Conservation (phyloP, 2,797 vertebrate species). For the Takifugu ocellatus region DNA sequence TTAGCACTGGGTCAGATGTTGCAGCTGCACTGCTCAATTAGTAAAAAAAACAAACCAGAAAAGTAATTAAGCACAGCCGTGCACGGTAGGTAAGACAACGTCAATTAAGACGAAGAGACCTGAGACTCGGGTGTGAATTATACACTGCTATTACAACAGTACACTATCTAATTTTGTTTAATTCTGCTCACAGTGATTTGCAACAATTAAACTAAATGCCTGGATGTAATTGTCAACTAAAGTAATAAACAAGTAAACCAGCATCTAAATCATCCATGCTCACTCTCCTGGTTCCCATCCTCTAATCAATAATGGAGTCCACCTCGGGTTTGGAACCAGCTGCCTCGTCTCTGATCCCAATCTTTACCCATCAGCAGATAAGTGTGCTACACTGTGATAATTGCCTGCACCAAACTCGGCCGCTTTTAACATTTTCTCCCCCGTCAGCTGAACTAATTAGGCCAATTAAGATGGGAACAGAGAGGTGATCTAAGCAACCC, state of each 20-base stretch:
- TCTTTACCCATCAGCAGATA: conserved; percentile 59
- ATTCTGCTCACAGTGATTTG: neutral
- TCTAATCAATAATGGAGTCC: conserved; percentile 59
- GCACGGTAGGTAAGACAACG: too few relatives aligned
- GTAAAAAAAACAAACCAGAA: neutral
- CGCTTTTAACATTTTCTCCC: conserved; percentile 28
- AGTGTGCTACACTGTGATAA: conserved; percentile 50
- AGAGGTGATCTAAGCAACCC: conserved; percentile 37
- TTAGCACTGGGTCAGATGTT: neutral
- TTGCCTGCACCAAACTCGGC: conserved; percentile 53
- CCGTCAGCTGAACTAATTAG: conserved; percentile 49
- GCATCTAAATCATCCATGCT: conserved; percentile 40
- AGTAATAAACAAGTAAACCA: conserved; percentile 15
- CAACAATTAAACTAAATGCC: conserved; percentile 1
- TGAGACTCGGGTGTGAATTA: too few relatives aligned
- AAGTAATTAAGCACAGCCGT: too few relatives aligned
- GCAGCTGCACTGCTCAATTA: neutral
- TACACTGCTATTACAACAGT: neutral
- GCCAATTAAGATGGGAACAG: conserved; percentile 56
- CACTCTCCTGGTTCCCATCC: conserved; percentile 33
- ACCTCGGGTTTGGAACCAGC: conserved; percentile 41
- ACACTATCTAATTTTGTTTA: neutral
- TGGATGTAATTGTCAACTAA: conserved; percentile 9
- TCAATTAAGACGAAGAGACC: neutral
- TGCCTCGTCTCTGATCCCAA: conserved; percentile 57